Percentiles rank a stretch among this genome's conserved stretches.
Conservation (phyloP, 2,888 invertebrate genomes). For the Platycnemis pennipes region DNA sequence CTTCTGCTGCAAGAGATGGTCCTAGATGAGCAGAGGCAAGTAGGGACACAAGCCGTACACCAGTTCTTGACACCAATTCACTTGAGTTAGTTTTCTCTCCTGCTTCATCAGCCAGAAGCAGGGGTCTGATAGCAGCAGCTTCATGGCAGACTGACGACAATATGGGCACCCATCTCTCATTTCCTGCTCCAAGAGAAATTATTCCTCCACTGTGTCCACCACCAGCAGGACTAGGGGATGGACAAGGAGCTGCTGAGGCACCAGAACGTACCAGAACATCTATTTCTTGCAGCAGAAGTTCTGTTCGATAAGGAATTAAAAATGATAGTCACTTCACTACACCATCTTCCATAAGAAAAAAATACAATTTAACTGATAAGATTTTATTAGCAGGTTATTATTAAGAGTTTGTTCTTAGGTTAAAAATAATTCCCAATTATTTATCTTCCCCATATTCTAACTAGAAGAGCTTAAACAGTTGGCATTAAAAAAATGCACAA, state of each 20-base stretch:
- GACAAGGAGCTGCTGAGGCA: slow-evolving; percentile 75
- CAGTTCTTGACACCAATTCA: slow-evolving; percentile 55
- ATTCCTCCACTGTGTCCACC: slow-evolving; percentile 20
- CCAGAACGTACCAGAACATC: slow-evolving; percentile 81
- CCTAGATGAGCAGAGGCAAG: slow-evolving; percentile 47
- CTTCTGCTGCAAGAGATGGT: slow-evolving; percentile 54
- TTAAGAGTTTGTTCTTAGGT: too few relatives aligned
- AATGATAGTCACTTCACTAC: neutral
- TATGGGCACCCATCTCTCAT: slow-evolving; percentile 59
- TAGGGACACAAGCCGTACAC: slow-evolving; percentile 22
- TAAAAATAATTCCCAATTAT: too few relatives aligned
- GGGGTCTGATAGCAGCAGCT: slow-evolving; percentile 28
- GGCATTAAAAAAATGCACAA: too few relatives aligned
- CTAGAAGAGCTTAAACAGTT: too few relatives aligned
- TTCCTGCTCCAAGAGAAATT: neutral
- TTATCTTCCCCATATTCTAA: too few relatives aligned
- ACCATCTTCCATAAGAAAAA: neutral
- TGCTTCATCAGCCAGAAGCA: slow-evolving; percentile 25
- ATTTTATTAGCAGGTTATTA: too few relatives aligned
- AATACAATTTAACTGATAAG: too few relatives aligned
- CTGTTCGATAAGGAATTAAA: slow-evolving; percentile 72
- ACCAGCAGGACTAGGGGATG: slow-evolving; percentile 33
- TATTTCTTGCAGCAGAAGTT: slow-evolving; percentile 81
- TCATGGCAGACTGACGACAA: slow-evolving; percentile 47
- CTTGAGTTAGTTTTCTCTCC: neutral